Base-by-base conservation (phyloP, 2,797 vertebrate genomes). In the Halcyon badia region DNA sequence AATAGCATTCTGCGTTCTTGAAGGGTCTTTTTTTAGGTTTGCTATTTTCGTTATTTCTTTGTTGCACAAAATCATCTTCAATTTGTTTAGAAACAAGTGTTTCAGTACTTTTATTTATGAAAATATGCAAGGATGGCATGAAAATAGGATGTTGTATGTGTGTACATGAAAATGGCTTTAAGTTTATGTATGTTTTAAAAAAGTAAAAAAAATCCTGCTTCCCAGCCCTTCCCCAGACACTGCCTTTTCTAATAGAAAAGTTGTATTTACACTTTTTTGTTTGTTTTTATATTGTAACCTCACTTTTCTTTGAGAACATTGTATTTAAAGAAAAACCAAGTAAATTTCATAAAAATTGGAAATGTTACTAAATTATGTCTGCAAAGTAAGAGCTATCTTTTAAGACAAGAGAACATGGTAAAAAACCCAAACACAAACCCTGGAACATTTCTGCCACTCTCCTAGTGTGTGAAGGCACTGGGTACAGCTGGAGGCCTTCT, bases 201-300 rank as follows among this genome's bases (percentile, higher is more conserved):
- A 71, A 93, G 73, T 92, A 93, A 93, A 96, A 95, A 20, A 79
- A 87, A 39, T 39, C 17, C 28, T 14, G 54, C 87, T 96, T 94
- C 93, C 88, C 48, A 79, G 76, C 57, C 51, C 31, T 94, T 87
- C 61, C 56, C 69, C 35, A 65, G n/a, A 65, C 89, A 83, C 30
- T 21, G 81, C 51, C 89, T 97, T 98, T 97, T 96, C 78, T 94
- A 95, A 93, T 65, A 80, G 68, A 77, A 61, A 89, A 94, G 62
- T 87, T 97, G 92, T 89, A 90, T 93, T 97, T 89, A 90, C 94
- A 86, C 41, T 37, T 66, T 58, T 77, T 69, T 35, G 35, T 60
- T 51, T 61, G 88, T 41, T 97, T 98, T 98, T 97, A 91, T 98
- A 97, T 89, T 96, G 95, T 96, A 97, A 92, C 33, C 68, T 95